A percentile compares a stretch with the other conserved stretches of the same genome.
These are phyloP conservation scores for Tiliacea citrago DNA, from an alignment of 2,888 invertebrate genomes.

Conservation along the genomic window DNA sequence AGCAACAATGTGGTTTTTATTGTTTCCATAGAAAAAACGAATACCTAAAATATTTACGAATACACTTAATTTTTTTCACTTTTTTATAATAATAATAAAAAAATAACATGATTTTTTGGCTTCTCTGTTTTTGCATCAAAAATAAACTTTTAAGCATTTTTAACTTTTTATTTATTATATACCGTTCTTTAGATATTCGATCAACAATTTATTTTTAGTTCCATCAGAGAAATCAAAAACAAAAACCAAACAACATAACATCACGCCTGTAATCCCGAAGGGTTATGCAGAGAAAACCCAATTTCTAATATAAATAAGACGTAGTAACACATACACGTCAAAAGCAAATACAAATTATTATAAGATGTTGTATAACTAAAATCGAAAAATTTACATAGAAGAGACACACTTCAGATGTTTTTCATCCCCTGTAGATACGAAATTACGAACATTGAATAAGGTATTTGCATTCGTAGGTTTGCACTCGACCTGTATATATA, in stretches of 20 bases:
- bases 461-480: conserved; percentile 36
- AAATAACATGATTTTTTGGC: background rate
- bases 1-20: conserved; percentile 39
- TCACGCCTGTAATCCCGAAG: background rate
- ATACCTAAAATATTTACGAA: background rate
- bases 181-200: background rate
- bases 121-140: no score
- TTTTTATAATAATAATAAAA: background rate
- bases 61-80: background rate
- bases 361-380: background rate
- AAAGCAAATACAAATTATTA: background rate
- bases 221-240: background rate
- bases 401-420: conserved; percentile 19
- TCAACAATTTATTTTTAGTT: background rate
- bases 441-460: conserved; percentile 24
- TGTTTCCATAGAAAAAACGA: background rate
- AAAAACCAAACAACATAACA: background rate
- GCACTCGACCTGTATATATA: conserved; percentile 14
- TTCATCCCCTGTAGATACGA: conserved; percentile 3
- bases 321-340: background rate
- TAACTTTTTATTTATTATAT: background rate
- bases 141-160: background rate
- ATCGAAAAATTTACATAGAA: background rate
- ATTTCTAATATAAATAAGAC: background rate
- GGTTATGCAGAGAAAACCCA: background rate